Evolutionary conservation across 2,888 invertebrate species (phyloP).

Genomic region (Apotomis capreana): DNA sequence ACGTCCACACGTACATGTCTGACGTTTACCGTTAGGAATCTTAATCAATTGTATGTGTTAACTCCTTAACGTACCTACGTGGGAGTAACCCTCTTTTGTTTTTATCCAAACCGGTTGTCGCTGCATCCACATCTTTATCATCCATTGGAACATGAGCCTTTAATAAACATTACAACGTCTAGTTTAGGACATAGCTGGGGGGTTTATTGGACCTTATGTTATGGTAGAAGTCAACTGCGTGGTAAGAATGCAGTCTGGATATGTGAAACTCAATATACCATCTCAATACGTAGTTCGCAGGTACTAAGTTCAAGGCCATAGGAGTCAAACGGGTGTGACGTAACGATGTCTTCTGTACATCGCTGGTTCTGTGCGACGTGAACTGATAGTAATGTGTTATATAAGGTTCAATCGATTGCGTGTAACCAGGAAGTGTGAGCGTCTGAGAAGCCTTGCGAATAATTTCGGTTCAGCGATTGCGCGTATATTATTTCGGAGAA

Average conservation of each 20-base stretch:
- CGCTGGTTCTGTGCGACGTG: slow-evolving; percentile 14
- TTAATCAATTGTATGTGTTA: slow-evolving; percentile 13
- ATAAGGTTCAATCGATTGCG: slow-evolving; percentile 17
- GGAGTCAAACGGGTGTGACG: slow-evolving; percentile 26
- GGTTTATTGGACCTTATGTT: slow-evolving; percentile 3
- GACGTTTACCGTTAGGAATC: background rate
- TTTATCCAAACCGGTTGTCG: slow-evolving; percentile 36
- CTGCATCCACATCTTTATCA: slow-evolving; percentile 11
- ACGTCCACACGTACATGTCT: too few species aligned
- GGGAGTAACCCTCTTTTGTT: slow-evolving; percentile 31
- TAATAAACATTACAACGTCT: background rate
- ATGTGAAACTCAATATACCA: slow-evolving; percentile 55
- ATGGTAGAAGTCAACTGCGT: slow-evolving; percentile 13
- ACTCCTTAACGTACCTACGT: slow-evolving; percentile 26
- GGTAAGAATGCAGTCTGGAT: slow-evolving; percentile 46
- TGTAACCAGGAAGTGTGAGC: slow-evolving; percentile 22
- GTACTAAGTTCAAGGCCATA: slow-evolving; percentile 58
- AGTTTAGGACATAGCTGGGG: background rate
- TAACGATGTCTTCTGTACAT: slow-evolving; percentile 23
- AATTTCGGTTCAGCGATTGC: slow-evolving; percentile 18
- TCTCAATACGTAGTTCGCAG: slow-evolving; percentile 49
- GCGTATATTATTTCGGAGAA: background rate
- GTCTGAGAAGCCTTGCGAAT: slow-evolving; percentile 16
- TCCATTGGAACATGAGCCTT: slow-evolving; percentile 9
- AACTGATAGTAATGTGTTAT: background rate